Conservation (phyloP, 2,113 vertebrate species). For the Trichechus manatus region DNA sequence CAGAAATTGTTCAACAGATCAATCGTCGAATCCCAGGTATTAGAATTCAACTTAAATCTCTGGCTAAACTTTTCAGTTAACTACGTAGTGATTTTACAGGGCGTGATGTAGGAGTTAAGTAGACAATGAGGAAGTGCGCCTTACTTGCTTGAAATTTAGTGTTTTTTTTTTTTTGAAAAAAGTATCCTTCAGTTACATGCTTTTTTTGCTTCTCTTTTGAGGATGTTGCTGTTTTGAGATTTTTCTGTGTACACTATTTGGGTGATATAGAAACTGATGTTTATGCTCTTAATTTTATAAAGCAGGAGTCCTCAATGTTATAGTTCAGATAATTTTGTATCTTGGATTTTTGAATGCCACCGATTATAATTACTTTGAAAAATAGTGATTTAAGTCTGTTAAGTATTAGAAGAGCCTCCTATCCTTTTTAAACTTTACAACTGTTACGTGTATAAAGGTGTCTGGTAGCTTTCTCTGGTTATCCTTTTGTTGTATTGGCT, state of each 20-base stretch:
- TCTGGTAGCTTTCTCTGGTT: slow-evolving; percentile 40
- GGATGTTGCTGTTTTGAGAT: slow-evolving; percentile 15
- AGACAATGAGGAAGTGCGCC: neutral
- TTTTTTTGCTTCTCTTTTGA: neutral
- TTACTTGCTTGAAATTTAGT: neutral
- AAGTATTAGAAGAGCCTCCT: slow-evolving; percentile 11
- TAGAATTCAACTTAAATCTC: slow-evolving; percentile 27
- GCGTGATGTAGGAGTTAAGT: slow-evolving; percentile 13
- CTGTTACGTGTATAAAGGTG: neutral
- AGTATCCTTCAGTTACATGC: neutral
- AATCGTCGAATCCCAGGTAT: slow-evolving; percentile 52
- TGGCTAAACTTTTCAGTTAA: neutral
- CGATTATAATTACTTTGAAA: slow-evolving; percentile 18
- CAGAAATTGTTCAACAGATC: slow-evolving; percentile 41
- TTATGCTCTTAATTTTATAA: slow-evolving; percentile 34
- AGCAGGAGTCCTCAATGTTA: slow-evolving; percentile 4
- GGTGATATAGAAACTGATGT: slow-evolving; percentile 40
- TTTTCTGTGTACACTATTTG: slow-evolving; percentile 21
- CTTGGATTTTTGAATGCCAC: slow-evolving; percentile 21
- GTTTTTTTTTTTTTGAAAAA: neutral
- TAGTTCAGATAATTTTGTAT: slow-evolving; percentile 39
- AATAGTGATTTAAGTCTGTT: slow-evolving; percentile 34
- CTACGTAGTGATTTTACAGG: neutral
- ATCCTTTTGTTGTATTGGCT: slow-evolving; percentile 29
- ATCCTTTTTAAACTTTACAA: slow-evolving; percentile 44